These are phyloP conservation scores for Sinella curviseta DNA, from an alignment of 1,140 invertebrate species.

Conservation along the genomic window DNA sequence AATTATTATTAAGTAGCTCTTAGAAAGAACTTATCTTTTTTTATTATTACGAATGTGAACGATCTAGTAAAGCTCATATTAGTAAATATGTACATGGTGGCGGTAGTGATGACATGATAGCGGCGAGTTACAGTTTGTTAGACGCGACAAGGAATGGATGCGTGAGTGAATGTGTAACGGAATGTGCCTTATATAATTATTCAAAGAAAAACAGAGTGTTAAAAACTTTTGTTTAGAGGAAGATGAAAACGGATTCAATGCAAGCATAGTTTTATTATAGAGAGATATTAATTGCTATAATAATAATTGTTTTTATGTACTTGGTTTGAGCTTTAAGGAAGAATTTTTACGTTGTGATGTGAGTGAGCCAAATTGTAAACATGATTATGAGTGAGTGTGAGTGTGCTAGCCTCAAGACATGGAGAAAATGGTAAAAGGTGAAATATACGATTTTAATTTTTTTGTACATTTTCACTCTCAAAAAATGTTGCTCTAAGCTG, in stretches of 20 bases:
- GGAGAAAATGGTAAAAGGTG: background rate
- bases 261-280: background rate
- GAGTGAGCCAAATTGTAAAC: background rate
- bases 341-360: background rate
- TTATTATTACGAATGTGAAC: background rate
- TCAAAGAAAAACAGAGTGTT: background rate
- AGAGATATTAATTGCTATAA: background rate
- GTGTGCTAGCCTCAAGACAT: background rate
- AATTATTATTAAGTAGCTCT: constrained; percentile 24
- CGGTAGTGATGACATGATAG: background rate
- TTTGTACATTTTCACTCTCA: background rate
- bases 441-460: background rate
- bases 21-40: background rate
- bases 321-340: background rate
- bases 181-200: background rate
- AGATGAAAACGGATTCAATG: background rate
- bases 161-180: background rate
- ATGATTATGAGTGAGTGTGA: background rate
- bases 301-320: background rate
- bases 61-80: background rate
- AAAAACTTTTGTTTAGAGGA: background rate
- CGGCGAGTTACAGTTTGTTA: too few species aligned
- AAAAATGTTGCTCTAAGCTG: background rate
- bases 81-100: background rate
- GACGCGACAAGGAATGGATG: background rate